phyloP scores from a whole-genome alignment of 2,113 vertebrate genomes.

The Buteo buteo region DNA sequence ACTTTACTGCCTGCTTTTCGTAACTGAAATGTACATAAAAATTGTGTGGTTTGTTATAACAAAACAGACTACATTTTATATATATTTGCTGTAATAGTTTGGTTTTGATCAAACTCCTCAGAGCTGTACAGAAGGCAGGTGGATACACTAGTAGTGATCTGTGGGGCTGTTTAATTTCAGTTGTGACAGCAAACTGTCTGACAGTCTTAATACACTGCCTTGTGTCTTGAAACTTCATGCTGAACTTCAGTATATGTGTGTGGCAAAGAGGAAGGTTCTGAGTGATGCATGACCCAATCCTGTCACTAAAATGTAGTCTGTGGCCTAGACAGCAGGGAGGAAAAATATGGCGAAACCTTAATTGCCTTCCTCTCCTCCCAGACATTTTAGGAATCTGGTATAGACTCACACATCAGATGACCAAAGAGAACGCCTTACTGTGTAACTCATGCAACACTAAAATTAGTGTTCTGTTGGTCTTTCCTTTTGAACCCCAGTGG shows the following conservation, averaged over 20 bases:
- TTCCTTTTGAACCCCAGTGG: background rate
- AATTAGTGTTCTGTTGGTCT: background rate
- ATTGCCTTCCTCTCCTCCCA: background rate
- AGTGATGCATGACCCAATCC: too few relatives aligned
- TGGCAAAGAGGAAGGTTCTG: background rate
- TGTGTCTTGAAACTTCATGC: background rate
- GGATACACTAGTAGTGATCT: background rate
- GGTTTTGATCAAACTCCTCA: background rate
- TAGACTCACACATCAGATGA: background rate
- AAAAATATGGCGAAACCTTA: background rate
- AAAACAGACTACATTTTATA: background rate
- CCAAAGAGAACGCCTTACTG: background rate
- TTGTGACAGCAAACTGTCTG: background rate
- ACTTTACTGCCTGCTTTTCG: background rate
- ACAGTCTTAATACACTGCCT: background rate
- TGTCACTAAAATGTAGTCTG: background rate
- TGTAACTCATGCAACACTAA: background rate
- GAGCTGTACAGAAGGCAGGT: background rate
- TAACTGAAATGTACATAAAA: background rate
- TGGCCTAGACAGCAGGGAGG: background rate
- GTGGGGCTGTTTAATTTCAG: background rate
- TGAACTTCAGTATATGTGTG: background rate
- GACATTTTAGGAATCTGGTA: background rate
- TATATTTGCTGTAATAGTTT: background rate
- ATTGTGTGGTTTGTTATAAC: rapidly evolving